Conservation (phyloP, 2,888 invertebrate species). For the Mactromeris polynyma region DNA sequence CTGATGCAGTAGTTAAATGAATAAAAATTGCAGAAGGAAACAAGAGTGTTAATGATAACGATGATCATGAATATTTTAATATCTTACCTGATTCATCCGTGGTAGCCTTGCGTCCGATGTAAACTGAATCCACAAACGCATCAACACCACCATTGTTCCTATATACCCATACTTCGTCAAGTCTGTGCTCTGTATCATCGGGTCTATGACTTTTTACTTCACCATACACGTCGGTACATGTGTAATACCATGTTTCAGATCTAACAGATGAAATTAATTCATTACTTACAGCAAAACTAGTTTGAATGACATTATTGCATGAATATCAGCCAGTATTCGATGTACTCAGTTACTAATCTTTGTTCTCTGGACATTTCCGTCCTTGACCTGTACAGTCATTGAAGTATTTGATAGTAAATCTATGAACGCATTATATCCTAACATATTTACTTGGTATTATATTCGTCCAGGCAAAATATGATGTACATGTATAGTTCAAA, state of each 20-base stretch:
- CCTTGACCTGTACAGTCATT: too few species aligned
- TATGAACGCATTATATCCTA: too few species aligned
- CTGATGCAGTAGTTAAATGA: neutral
- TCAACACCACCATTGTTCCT: conserved; percentile 20
- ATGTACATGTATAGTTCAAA: too few species aligned
- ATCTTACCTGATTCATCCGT: conserved; percentile 48
- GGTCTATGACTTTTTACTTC: conserved; percentile 20
- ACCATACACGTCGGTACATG: conserved; percentile 53
- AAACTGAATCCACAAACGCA: conserved; percentile 59
- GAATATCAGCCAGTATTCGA: too few species aligned
- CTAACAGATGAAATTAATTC: neutral
- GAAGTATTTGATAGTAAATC: too few species aligned
- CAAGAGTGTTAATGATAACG: neutral
- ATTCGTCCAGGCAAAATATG: too few species aligned
- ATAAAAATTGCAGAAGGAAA: neutral
- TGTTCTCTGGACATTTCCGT: too few species aligned
- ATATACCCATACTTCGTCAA: conserved; percentile 48
- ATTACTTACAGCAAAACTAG: too few species aligned
- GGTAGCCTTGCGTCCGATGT: conserved; percentile 50
- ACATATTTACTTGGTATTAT: too few species aligned
- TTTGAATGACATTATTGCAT: too few species aligned
- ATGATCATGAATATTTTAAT: neutral
- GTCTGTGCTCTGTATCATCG: conserved; percentile 35
- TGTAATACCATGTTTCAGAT: conserved; percentile 58
- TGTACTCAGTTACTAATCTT: too few species aligned